A percentile compares a stretch with the other conserved stretches of the same genome.
Conservation (phyloP, 2,797 vertebrate species). For the Sciurus vulgaris region DNA sequence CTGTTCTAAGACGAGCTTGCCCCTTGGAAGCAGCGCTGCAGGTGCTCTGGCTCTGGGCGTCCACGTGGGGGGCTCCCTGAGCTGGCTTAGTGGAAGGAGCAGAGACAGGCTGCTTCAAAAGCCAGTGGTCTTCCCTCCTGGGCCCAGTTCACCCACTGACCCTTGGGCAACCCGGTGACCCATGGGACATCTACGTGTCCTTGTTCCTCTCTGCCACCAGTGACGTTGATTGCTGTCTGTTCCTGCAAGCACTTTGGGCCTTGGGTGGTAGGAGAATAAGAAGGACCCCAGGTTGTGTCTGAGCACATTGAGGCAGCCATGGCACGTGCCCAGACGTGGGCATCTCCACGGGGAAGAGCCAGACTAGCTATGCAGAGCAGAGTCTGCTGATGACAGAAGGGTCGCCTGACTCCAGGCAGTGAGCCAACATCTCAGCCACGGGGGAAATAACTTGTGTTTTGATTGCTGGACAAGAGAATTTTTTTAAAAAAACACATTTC, state of each 20-base stretch:
- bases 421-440: not conserved
- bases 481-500: not conserved
- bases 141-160: not conserved
- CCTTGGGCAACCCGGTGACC: rapidly evolving
- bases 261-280: not conserved
- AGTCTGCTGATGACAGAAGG: not conserved
- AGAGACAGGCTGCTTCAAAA: not conserved
- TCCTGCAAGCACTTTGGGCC: not conserved
- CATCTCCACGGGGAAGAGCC: not conserved
- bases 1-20: not conserved
- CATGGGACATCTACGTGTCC: not conserved
- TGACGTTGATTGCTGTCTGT: rapidly evolving
- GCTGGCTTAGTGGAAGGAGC: not conserved
- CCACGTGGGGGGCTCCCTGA: rapidly evolving
- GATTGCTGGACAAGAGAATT: rapidly evolving
- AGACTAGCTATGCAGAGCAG: rapidly evolving
- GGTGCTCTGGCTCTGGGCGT: not conserved
- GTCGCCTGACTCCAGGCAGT: not conserved
- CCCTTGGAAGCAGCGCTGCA: not conserved
- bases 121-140: not conserved
- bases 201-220: rapidly evolving
- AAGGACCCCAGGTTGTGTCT: not conserved
- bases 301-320: not conserved
- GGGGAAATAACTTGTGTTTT: not conserved
- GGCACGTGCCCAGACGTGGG: not conserved